Conservation (phyloP, 2,113 vertebrate species). For the Poeciliopsis prolifica region DNA sequence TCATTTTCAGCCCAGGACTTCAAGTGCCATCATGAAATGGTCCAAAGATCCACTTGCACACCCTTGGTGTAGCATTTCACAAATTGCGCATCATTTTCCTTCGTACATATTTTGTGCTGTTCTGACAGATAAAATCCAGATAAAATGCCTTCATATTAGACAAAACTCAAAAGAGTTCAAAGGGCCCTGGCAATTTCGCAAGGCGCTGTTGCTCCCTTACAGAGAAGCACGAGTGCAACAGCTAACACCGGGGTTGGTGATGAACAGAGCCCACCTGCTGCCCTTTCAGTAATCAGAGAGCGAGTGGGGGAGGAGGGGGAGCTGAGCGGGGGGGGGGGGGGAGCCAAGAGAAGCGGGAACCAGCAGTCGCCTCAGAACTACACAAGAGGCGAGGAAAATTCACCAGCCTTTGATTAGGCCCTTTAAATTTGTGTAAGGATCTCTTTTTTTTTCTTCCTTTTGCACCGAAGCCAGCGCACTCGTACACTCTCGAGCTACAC, state of each 20-base stretch:
- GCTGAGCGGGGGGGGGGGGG: neutral
- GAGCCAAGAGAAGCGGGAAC: slow-evolving; percentile 15
- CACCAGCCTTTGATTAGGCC: slow-evolving; percentile 63
- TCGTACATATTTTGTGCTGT: neutral
- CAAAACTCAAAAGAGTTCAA: neutral
- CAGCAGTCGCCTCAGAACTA: slow-evolving; percentile 47
- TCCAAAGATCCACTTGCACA: no score
- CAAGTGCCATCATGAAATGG: no score
- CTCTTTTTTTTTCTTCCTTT: slow-evolving; percentile 7
- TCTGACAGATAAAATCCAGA: neutral
- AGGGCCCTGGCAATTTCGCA: neutral
- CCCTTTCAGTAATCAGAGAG: slow-evolving; percentile 66
- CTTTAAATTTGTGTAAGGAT: slow-evolving; percentile 60
- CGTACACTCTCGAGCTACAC: slow-evolving; percentile 36
- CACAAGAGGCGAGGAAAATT: slow-evolving; percentile 51
- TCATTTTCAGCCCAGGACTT: no score
- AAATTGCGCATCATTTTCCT: no score
- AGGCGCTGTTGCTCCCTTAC: neutral
- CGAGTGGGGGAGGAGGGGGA: slow-evolving; percentile 25
- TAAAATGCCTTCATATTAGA: neutral
- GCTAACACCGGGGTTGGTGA: slow-evolving; percentile 40
- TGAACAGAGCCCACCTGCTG: slow-evolving; percentile 56
- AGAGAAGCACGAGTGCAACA: slow-evolving; percentile 18
- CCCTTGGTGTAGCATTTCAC: no score
- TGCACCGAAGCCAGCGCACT: slow-evolving; percentile 31